Conservation (phyloP, 2,797 vertebrate species). For the Poecile montanus region DNA sequence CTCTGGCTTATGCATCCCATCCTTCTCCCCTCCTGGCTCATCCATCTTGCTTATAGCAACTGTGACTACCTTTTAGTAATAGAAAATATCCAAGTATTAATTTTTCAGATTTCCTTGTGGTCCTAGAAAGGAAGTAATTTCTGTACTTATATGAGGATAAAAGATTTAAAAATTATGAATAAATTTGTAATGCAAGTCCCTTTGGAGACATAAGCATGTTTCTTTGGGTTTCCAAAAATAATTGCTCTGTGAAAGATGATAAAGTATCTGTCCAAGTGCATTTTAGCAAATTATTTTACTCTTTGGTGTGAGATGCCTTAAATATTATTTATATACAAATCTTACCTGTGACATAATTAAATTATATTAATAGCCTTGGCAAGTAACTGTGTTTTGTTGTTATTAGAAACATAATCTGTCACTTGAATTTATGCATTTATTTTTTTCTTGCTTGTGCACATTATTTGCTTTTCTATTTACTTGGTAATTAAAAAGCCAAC, state of each 20-base stretch:
- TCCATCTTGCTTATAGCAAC: not conserved
- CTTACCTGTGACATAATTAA: conserved; percentile 43
- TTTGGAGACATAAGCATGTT: not conserved
- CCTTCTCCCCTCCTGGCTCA: not conserved
- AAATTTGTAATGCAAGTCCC: not conserved
- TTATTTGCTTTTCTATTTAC: conserved; percentile 33
- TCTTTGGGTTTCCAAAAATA: conserved; percentile 5
- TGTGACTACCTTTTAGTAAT: not conserved
- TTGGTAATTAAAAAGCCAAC: conserved; percentile 14
- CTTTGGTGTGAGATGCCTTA: not conserved
- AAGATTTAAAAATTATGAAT: not conserved
- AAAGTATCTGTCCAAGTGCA: conserved; percentile 7
- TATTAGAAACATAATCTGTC: conserved; percentile 36
- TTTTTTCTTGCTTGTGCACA: not conserved
- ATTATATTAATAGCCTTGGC: conserved; percentile 24
- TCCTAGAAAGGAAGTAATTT: not conserved
- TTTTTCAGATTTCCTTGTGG: not conserved
- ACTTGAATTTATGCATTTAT: conserved; percentile 21
- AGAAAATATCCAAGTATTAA: not conserved
- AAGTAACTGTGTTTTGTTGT: not conserved
- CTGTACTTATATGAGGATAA: not conserved
- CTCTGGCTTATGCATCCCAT: not conserved
- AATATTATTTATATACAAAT: conserved; percentile 25
- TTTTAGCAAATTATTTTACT: conserved; percentile 28
- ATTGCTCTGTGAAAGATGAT: not conserved